Base-by-base conservation (phyloP, 2,797 vertebrate species). In the Lophotriccus pileatus region DNA sequence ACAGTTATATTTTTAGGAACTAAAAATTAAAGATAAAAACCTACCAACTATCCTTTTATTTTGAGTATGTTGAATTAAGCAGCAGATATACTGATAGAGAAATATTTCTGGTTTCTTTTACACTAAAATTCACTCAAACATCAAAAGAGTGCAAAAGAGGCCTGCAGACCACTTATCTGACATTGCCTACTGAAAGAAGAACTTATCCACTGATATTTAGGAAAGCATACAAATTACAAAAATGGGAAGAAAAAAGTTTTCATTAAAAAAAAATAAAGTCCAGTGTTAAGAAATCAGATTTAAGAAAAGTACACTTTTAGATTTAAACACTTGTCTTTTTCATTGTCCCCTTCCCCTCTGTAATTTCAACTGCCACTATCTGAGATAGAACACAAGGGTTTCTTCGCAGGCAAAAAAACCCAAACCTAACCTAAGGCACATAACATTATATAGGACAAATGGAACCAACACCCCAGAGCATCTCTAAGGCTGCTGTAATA, bases 371-470 rank as follows among this genome's bases (percentile, higher is more conserved):
- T 55, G 77, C 14, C 36, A 28, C n/a, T 58, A 15, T 53, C 36
- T n/a, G 27, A 87, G 30, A 24, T n/a, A 44, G 16, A 82, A 63
- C 10, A 91, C 43, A 58, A 46, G 7, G 8, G 21, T 78, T 84
- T 52, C 6, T 76, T 59, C 49, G 18, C 10, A 63, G 18, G 6
- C 13, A 28, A 22, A 82, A 82, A 64, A 5, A 12, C 46, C 11
- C 50, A 52, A 52, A 30, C n/a, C 43, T 37, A 50, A 58, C 47
- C 39, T 15, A 20, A 88, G 49, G 37, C 43, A 68, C 15, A 12
- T 5, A 56, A 34, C 9, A 10, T 41, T 12, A 43, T 0, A 47
- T 0, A 53, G 27, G 49, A 22, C 1, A 0, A 76, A 50, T 2
- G 14, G 49, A 89, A 76, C 50, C 59, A 46, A 28, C 32, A 21